Conservation (phyloP, 2,888 invertebrate species). For the Schrankia costaestrigalis region DNA sequence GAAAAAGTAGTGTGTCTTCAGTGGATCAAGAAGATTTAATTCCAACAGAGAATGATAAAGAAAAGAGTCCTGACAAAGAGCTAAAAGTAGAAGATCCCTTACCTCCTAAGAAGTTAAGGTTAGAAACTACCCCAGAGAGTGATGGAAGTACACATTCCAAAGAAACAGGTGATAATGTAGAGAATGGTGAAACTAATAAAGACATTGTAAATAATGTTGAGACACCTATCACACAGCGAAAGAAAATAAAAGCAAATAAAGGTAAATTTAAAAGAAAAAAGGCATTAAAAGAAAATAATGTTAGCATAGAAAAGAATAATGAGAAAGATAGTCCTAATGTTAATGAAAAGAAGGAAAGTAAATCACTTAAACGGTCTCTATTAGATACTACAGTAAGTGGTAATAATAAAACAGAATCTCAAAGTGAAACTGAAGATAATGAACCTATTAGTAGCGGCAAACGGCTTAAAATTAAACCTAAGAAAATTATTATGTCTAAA, state of each 20-base stretch:
- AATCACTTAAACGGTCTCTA: slow-evolving; percentile 63
- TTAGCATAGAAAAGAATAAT: slow-evolving; percentile 38
- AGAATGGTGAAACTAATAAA: slow-evolving; percentile 43
- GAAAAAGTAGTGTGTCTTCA: slow-evolving; percentile 72
- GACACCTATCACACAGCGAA: slow-evolving; percentile 51
- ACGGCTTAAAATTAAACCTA: slow-evolving; percentile 72
- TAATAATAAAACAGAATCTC: slow-evolving; percentile 72
- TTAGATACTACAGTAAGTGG: slow-evolving; percentile 61
- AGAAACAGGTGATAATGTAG: slow-evolving; percentile 50
- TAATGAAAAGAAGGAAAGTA: slow-evolving; percentile 49
- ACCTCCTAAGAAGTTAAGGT: slow-evolving; percentile 66
- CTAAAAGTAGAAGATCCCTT: slow-evolving; percentile 58
- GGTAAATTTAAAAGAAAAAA: slow-evolving; percentile 69
- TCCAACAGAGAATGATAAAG: slow-evolving; percentile 51
- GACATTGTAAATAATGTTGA: slow-evolving; percentile 42
- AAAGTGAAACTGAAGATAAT: slow-evolving; percentile 69
- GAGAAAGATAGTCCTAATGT: slow-evolving; percentile 42
- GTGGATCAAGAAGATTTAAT: slow-evolving; percentile 56
- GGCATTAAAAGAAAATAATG: slow-evolving; percentile 28
- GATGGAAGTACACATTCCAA: slow-evolving; percentile 67
- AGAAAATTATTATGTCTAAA: slow-evolving; percentile 64
- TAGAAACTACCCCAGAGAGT: slow-evolving; percentile 64
- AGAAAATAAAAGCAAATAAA: slow-evolving; percentile 69
- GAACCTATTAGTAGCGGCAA: slow-evolving; percentile 65
- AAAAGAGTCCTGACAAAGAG: slow-evolving; percentile 54